Percentiles rank a stretch among this genome's conserved stretches.
phyloP scores from a whole-genome alignment of 2,113 vertebrate species.

The Phoxinus phoxinus region DNA sequence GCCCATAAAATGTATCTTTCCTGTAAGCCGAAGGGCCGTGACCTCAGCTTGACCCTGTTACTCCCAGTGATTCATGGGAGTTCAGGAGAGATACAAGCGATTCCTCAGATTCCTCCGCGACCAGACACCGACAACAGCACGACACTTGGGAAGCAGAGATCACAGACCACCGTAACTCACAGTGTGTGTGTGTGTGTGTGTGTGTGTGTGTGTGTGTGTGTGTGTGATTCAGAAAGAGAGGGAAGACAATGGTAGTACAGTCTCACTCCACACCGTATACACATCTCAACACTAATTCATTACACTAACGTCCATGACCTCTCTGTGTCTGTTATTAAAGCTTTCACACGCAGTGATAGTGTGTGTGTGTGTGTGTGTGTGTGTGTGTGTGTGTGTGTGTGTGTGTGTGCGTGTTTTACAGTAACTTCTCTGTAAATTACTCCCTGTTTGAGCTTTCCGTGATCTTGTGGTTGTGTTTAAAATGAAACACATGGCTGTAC shows the following conservation, averaged over 20 bases:
- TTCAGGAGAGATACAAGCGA: slow-evolving; percentile 37
- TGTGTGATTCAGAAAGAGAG: background rate
- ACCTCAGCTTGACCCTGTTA: slow-evolving; percentile 25
- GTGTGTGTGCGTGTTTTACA: background rate
- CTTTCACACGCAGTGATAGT: background rate
- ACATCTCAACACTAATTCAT: background rate
- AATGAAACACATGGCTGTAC: slow-evolving; percentile 33
- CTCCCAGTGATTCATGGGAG: slow-evolving; percentile 52
- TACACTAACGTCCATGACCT: background rate
- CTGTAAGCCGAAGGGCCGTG: slow-evolving; percentile 32
- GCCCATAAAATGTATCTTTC: slow-evolving; percentile 54
- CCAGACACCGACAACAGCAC: slow-evolving; percentile 11
- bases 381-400: background rate
- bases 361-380: too few species aligned
- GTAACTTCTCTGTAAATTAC: slow-evolving; percentile 17
- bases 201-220: background rate
- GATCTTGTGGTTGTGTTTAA: slow-evolving; percentile 23
- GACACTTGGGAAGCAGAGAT: slow-evolving; percentile 48
- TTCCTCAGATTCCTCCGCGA: slow-evolving; percentile 50
- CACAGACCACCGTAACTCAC: slow-evolving; percentile 48
- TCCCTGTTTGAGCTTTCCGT: slow-evolving; percentile 6
- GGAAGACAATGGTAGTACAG: slow-evolving; percentile 20
- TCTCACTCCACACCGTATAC: background rate
- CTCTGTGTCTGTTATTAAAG: slow-evolving; percentile 1
- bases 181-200: background rate